Evolutionary conservation across 37 sponge, comb jelly and placozoan species (phyloP).

Genomic region (Chondrilla cf. caribensis): DNA sequence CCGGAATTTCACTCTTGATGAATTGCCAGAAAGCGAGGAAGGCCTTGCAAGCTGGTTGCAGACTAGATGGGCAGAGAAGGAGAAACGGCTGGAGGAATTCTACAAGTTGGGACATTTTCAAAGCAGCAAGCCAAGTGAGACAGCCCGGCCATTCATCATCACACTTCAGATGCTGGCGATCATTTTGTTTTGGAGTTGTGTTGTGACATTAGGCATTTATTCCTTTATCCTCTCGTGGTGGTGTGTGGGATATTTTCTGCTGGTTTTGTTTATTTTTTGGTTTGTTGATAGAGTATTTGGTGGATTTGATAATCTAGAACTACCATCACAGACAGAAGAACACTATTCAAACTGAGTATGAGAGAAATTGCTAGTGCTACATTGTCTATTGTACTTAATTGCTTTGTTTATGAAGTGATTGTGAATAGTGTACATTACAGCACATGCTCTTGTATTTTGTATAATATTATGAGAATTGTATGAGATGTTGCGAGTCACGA

Average conservation of each 20-base stretch:
- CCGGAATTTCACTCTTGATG: slow-evolving; percentile 2
- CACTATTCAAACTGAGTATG: too few relatives aligned
- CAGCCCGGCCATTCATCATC: neutral
- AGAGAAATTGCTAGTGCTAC: too few relatives aligned
- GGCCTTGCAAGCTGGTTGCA: slow-evolving; percentile 62
- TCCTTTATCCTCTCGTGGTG: neutral
- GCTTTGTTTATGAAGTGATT: too few relatives aligned
- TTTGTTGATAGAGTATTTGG: slow-evolving; percentile 1
- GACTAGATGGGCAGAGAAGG: slow-evolving; percentile 66
- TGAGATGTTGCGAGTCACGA: too few relatives aligned
- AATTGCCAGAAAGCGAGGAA: slow-evolving; percentile 42
- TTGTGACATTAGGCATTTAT: neutral
- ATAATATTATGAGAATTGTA: too few relatives aligned
- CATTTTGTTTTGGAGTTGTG: neutral
- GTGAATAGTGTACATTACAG: too few relatives aligned
- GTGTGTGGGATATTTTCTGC: neutral
- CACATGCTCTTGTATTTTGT: too few relatives aligned
- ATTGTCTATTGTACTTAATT: too few relatives aligned
- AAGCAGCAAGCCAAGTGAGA: neutral
- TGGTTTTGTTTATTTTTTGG: neutral
- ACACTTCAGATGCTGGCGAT: neutral
- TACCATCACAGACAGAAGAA: too few relatives aligned
- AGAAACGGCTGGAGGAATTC: slow-evolving; percentile 58
- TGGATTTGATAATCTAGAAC: slow-evolving; percentile 15
- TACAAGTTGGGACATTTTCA: slow-evolving; percentile 54